Evolutionary conservation across 2,797 vertebrate species (phyloP).

Genomic region (Phalanger gymnotis): DNA sequence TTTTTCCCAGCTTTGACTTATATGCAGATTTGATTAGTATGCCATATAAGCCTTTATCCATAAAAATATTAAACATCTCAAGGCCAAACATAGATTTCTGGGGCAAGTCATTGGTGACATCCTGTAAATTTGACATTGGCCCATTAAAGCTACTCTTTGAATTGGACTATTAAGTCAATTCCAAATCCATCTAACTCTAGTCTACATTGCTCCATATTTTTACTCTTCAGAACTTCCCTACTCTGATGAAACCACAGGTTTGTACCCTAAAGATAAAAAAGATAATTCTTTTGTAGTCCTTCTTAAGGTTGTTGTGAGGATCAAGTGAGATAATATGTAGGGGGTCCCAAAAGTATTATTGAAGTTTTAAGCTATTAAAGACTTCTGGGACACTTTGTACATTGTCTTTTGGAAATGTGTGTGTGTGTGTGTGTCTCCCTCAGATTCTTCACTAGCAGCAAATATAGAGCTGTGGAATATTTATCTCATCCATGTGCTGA

Average conservation of each 20-base stretch:
- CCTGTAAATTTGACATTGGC: neutral
- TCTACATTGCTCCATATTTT: neutral
- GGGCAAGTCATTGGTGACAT: neutral
- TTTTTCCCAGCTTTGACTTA: neutral
- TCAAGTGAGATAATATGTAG: neutral
- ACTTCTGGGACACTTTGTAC: neutral
- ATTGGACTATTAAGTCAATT: neutral
- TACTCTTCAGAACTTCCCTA: neutral
- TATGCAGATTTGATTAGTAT: neutral
- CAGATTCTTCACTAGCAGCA: neutral
- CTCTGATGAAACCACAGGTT: neutral
- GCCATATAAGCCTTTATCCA: neutral
- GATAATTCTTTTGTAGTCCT: neutral
- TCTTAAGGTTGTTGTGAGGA: neutral
- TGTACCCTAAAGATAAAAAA: neutral
- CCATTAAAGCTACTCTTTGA: neutral
- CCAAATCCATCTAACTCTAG: neutral
- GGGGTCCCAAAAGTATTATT: neutral
- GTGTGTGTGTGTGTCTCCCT: neutral
- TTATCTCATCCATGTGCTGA: neutral
- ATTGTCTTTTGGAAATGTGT: neutral
- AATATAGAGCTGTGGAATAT: neutral
- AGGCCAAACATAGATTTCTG: neutral
- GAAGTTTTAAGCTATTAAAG: neutral
- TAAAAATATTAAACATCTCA: neutral